These are phyloP conservation scores for Sarcoramphus papa DNA, from an alignment of 2,797 vertebrate genomes.

Conservation along the genomic window DNA sequence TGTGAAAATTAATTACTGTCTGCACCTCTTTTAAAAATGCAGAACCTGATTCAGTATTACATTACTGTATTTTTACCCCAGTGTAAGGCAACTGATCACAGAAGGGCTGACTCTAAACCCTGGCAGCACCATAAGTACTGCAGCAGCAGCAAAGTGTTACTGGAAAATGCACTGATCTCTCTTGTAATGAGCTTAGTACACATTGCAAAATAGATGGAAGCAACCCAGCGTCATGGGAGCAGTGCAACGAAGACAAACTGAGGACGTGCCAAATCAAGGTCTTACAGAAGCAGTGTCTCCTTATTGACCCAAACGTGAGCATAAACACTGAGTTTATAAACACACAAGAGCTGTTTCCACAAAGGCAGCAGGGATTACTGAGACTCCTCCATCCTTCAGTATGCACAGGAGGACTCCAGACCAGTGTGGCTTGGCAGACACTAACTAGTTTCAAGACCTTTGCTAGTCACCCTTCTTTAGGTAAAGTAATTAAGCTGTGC, in stretches of 20 bases:
- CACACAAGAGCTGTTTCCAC: accelerated
- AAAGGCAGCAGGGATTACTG: background rate
- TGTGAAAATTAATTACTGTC: background rate
- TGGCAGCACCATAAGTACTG: accelerated
- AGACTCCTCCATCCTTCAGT: background rate
- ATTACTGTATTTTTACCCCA: background rate
- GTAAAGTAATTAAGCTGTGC: background rate
- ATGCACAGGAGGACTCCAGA: background rate
- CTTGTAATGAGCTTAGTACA: background rate
- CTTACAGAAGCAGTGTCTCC: background rate
- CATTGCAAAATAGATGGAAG: accelerated
- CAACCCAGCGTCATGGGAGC: background rate
- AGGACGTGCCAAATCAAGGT: background rate
- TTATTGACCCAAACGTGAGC: background rate
- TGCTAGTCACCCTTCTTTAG: background rate
- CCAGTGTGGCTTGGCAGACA: background rate
- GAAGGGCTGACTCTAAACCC: background rate
- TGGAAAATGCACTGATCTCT: background rate
- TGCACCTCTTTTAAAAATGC: background rate
- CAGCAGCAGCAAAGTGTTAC: background rate
- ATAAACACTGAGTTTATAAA: background rate
- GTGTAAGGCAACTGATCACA: background rate
- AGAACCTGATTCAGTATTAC: background rate
- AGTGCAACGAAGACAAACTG: background rate
- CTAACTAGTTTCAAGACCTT: background rate